Conservation (phyloP, 2,888 invertebrate species). For the Cetonia aurata region DNA sequence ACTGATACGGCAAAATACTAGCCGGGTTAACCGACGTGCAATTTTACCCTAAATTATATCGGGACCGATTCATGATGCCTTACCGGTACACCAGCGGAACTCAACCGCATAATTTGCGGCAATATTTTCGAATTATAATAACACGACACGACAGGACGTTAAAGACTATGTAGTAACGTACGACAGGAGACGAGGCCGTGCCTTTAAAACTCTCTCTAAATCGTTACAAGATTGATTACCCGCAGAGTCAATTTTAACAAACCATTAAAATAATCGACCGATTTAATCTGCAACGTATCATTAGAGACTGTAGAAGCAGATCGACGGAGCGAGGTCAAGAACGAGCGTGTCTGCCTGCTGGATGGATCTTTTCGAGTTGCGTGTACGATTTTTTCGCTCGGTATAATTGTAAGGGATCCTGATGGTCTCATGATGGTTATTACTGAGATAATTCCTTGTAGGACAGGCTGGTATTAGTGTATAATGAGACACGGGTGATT, state of each 20-base stretch:
- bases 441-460: not conserved
- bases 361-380: not conserved
- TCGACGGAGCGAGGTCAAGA: not conserved
- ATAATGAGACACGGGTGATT: too few species aligned
- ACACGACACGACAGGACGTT: constrained; percentile 42
- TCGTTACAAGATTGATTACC: constrained; percentile 46
- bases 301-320: constrained; percentile 13
- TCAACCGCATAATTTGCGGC: constrained; percentile 43
- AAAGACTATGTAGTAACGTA: too few species aligned
- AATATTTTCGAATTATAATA: constrained; percentile 47
- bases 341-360: not conserved
- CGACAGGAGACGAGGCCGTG: not conserved
- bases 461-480: too few species aligned
- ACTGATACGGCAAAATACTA: constrained; percentile 27
- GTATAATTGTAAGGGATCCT: not conserved
- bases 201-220: constrained; percentile 42
- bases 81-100: constrained; percentile 8
- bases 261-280: constrained; percentile 48
- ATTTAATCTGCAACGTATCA: constrained; percentile 44
- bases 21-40: constrained; percentile 37
- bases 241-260: constrained; percentile 45
- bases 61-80: constrained; percentile 29
- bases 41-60: constrained; percentile 45
- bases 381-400: not conserved
- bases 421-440: not conserved